These are phyloP conservation scores for Nysson spinosus DNA, from an alignment of 2,888 invertebrate genomes.

Conservation along the genomic window DNA sequence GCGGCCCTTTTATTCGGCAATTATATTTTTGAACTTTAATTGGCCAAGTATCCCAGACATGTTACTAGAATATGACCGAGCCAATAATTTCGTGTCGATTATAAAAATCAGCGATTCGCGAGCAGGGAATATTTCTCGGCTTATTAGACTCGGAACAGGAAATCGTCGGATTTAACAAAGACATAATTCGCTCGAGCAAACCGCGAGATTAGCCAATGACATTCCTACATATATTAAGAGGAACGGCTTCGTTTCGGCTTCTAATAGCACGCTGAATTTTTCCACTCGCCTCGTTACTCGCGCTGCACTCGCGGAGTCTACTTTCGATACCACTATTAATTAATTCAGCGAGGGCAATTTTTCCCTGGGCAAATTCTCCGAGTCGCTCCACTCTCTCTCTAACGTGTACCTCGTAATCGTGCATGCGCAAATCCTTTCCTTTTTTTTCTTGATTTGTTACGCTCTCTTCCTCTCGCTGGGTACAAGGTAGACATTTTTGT, in stretches of 20 bases:
- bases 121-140: no score
- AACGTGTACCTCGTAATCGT: slow-evolving; percentile 14
- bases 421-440: slow-evolving; percentile 30
- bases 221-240: background rate
- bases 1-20: no score
- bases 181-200: background rate
- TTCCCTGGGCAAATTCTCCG: slow-evolving; percentile 41
- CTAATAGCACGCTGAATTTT: slow-evolving; percentile 22
- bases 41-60: no score
- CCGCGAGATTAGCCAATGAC: background rate
- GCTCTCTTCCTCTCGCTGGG: background rate
- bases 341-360: slow-evolving; percentile 44
- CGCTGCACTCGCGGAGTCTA: slow-evolving; percentile 12
- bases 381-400: background rate
- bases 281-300: background rate
- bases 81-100: no score
- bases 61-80: no score
- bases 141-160: no score
- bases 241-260: no score
- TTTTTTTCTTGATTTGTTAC: slow-evolving; percentile 2
- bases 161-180: no score
- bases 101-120: no score
- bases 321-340: slow-evolving; percentile 48
- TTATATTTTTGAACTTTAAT: no score
- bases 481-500: slow-evolving; percentile 30